Percentiles rank a stretch among this genome's conserved stretches.
These are phyloP conservation scores for Bucco capensis DNA, from an alignment of 2,113 vertebrate genomes.

Conservation along the genomic window DNA sequence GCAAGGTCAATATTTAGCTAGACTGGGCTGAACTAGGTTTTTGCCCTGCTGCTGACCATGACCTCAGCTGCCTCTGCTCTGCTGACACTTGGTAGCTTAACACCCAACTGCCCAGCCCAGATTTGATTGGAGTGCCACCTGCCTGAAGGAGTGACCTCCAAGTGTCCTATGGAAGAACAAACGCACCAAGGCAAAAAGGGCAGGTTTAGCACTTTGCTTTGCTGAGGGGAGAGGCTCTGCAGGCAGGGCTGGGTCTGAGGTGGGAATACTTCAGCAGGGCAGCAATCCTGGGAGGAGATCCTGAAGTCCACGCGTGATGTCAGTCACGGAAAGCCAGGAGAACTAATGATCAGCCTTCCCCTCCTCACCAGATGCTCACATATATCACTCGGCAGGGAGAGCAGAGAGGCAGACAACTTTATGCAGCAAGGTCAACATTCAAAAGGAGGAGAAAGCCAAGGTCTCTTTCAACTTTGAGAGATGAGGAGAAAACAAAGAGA, in stretches of 20 bases:
- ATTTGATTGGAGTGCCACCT: not conserved
- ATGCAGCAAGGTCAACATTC: not conserved
- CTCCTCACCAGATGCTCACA: not conserved
- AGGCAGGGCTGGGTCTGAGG: not conserved
- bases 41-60: not conserved
- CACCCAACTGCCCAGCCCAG: not conserved
- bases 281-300: not conserved
- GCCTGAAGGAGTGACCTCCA: not conserved
- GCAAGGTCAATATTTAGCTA: not conserved
- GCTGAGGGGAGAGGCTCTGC: not conserved
- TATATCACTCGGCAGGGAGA: not conserved
- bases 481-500: fast-evolving
- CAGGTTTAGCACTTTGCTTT: not conserved
- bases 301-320: not conserved
- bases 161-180: not conserved
- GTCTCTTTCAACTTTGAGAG: conserved; percentile 3
- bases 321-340: not conserved
- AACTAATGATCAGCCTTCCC: not conserved
- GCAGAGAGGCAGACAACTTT: not conserved
- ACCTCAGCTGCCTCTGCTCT: not conserved
- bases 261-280: not conserved
- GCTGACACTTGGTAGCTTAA: not conserved
- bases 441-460: not conserved
- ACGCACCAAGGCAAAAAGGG: not conserved
- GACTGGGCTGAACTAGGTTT: not conserved